These are phyloP conservation scores for Drosophila mimica DNA, from an alignment of 2,888 invertebrate genomes.

Conservation along the genomic window DNA sequence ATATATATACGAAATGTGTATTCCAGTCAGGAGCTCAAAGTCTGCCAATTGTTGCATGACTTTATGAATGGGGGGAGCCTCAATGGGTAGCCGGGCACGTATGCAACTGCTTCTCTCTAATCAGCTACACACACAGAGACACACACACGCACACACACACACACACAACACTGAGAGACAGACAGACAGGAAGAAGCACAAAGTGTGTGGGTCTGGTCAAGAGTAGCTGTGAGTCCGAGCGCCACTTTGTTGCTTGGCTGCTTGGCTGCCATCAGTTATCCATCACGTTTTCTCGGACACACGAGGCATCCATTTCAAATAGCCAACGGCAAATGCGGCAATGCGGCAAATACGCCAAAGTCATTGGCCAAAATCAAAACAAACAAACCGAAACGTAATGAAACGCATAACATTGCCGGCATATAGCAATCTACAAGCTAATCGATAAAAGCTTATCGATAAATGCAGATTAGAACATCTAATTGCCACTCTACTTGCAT, in stretches of 20 bases:
- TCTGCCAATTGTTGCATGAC: slow-evolving; percentile 66
- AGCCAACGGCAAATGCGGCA: slow-evolving; percentile 51
- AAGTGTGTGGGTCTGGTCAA: slow-evolving; percentile 46
- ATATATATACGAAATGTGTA: slow-evolving; percentile 54
- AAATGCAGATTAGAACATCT: not conserved
- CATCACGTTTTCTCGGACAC: slow-evolving; percentile 84
- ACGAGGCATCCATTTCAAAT: slow-evolving; percentile 84
- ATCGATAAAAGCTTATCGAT: slow-evolving; percentile 22
- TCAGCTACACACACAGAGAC: slow-evolving; percentile 41
- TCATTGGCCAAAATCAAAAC: slow-evolving; percentile 47
- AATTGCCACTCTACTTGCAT: not conserved
- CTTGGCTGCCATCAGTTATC: slow-evolving; percentile 65
- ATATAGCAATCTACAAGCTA: slow-evolving; percentile 39
- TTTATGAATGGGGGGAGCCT: slow-evolving; percentile 57
- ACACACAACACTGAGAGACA: slow-evolving; percentile 32
- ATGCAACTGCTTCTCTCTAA: slow-evolving; percentile 71
- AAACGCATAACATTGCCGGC: not conserved
- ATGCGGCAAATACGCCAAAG: slow-evolving; percentile 2
- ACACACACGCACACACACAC: not conserved
- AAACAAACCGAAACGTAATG: slow-evolving; percentile 33
- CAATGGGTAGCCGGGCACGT: slow-evolving; percentile 58
- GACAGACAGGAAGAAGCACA: slow-evolving; percentile 64
- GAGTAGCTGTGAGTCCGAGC: slow-evolving; percentile 19
- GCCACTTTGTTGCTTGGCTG: slow-evolving; percentile 33
- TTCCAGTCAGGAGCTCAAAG: slow-evolving; percentile 74